phyloP scores from a whole-genome alignment of 2,888 invertebrate genomes.

The Zygothrica quintamaculata region DNA sequence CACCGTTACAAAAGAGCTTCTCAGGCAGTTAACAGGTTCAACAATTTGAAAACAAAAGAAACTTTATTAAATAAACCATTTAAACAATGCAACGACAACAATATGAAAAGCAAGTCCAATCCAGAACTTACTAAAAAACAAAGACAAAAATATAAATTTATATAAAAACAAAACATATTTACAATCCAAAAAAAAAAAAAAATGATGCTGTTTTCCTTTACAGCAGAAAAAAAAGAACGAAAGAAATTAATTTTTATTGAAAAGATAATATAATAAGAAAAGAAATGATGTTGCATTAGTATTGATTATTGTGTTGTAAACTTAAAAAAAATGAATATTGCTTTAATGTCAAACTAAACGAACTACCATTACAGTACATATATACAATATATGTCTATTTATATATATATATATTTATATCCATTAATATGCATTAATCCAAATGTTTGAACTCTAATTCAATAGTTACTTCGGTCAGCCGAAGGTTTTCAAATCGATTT shows the following conservation, averaged over 20 bases:
- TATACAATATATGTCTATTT: conserved; percentile 2
- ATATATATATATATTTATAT: background rate
- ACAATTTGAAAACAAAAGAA: background rate
- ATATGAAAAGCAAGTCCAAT: conserved; percentile 19
- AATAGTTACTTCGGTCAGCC: conserved; percentile 22
- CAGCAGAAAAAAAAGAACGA: conserved; percentile 6
- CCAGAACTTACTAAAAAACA: conserved; percentile 13
- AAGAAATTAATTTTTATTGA: no score
- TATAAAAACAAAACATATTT: conserved; percentile 14
- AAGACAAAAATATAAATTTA: conserved; percentile 2
- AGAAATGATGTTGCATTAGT: conserved; percentile 11
- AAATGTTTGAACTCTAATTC: no score
- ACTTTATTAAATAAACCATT: no score
- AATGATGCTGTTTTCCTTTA: conserved; percentile 10
- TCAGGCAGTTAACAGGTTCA: conserved; percentile 3
- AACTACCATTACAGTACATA: conserved; percentile 2
- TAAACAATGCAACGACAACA: conserved; percentile 14
- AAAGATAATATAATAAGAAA: background rate
- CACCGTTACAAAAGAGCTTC: conserved; percentile 7
- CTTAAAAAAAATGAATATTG: background rate
- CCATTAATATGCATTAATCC: no score
- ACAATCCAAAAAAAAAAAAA: conserved; percentile 8
- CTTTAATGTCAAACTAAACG: conserved; percentile 11
- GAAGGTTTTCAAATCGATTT: conserved; percentile 10
- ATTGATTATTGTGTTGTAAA: conserved; percentile 10